phyloP scores from a whole-genome alignment of 2,113 vertebrate genomes.

The Hiodon alosoides region DNA sequence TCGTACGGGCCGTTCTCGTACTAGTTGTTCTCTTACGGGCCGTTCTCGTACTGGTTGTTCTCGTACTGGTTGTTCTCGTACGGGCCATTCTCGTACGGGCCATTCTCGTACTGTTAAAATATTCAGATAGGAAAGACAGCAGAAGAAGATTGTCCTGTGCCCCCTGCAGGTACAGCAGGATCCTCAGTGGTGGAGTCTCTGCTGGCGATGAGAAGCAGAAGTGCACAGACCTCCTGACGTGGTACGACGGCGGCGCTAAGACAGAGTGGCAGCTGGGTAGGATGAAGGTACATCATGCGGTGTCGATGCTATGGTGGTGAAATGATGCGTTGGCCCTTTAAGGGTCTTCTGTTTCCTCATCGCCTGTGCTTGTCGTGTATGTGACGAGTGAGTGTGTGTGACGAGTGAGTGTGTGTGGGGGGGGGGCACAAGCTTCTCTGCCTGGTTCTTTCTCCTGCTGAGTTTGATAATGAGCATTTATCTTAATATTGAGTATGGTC shows the following conservation, averaged over 20 bases:
- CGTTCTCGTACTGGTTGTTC: no score
- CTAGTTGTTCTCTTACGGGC: no score
- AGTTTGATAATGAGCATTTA: no score
- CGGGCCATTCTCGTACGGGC: no score
- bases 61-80: no score
- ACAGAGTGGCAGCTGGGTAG: constrained; percentile 86
- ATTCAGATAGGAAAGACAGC: no score
- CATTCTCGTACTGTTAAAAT: no score
- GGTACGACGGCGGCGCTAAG: constrained; percentile 65
- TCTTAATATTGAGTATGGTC: background rate
- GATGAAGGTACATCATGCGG: constrained; percentile 68
- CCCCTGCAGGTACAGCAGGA: constrained; percentile 76
- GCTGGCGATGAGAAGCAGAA: constrained; percentile 64
- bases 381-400: no score
- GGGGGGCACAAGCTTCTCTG: no score
- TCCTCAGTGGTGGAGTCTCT: constrained; percentile 54
- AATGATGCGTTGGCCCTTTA: background rate
- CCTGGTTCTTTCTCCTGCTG: no score
- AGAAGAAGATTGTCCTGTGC: constrained; percentile 21
- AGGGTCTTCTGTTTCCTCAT: background rate
- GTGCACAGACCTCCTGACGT: constrained; percentile 65
- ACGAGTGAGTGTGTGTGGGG: no score
- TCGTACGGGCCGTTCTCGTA: no score
- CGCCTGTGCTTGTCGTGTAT: background rate
- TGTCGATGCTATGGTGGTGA: background rate